Conservation (phyloP, 2,888 invertebrate genomes). For the Tetrapedia diversipes region DNA sequence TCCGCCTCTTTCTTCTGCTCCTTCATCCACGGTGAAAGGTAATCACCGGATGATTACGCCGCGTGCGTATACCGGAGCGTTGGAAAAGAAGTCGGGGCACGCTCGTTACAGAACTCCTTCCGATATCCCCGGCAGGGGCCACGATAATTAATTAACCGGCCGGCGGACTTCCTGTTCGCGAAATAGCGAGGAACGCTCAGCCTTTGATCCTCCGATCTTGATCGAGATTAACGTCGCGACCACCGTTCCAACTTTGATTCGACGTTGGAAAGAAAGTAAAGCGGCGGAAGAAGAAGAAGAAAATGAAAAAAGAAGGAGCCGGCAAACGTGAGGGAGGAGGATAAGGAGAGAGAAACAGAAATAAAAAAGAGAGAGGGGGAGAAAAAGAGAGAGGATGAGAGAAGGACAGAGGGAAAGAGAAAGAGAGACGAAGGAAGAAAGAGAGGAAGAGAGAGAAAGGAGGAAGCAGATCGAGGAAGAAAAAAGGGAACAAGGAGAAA, state of each 20-base stretch:
- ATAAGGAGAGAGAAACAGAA: too few species aligned
- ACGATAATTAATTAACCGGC: conserved; percentile 67
- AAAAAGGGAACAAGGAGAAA: too few species aligned
- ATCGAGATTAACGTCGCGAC: conserved; percentile 53
- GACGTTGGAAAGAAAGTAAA: background rate
- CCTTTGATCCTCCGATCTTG: conserved; percentile 64
- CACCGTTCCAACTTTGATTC: conserved; percentile 53
- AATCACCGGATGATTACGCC: conserved; percentile 50
- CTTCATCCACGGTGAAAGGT: conserved; percentile 17
- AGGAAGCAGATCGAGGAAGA: too few species aligned
- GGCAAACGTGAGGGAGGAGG: too few species aligned
- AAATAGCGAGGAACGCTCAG: conserved; percentile 41
- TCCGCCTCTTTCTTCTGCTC: background rate
- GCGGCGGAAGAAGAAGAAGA: too few species aligned
- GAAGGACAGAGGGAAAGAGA: too few species aligned
- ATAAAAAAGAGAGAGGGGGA: too few species aligned
- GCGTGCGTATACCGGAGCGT: conserved; percentile 13
- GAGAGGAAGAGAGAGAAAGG: too few species aligned
- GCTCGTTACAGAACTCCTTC: conserved; percentile 54
- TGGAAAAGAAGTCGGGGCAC: conserved; percentile 39
- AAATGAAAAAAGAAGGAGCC: too few species aligned
- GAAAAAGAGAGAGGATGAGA: too few species aligned
- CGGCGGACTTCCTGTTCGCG: conserved; percentile 56
- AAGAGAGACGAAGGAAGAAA: too few species aligned
- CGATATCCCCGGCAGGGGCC: conserved; percentile 49